Evolutionary conservation across 2,113 vertebrate species (phyloP).

Genomic region (Pelmatolapia mariae): DNA sequence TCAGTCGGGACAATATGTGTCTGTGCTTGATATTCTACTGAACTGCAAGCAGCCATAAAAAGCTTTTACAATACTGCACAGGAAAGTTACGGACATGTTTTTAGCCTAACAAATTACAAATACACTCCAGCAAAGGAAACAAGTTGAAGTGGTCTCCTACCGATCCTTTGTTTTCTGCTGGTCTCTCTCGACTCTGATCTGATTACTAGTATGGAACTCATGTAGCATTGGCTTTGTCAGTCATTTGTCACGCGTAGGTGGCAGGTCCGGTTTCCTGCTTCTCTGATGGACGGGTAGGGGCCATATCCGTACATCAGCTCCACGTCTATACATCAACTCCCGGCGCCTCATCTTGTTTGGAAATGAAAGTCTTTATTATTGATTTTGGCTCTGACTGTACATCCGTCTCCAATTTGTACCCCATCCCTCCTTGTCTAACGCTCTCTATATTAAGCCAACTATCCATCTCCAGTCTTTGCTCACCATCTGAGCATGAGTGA

Average conservation of each 20-base stretch:
- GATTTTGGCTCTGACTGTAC: constrained; percentile 55
- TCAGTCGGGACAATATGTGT: background rate
- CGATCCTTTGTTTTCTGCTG: constrained; percentile 12
- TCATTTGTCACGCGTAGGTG: constrained; percentile 27
- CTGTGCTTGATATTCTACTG: background rate
- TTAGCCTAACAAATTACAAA: background rate
- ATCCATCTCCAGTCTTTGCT: constrained; percentile 18
- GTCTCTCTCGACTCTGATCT: background rate
- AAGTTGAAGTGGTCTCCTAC: background rate
- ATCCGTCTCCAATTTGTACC: constrained; percentile 54
- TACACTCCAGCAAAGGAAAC: background rate
- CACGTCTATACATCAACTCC: constrained; percentile 30
- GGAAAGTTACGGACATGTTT: background rate
- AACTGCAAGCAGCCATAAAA: background rate
- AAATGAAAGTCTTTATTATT: constrained; percentile 65
- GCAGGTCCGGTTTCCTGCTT: constrained; percentile 23
- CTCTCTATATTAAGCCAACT: constrained; percentile 29
- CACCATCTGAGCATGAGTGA: background rate
- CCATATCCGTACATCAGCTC: constrained; percentile 12
- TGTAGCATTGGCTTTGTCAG: background rate
- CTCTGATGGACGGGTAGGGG: constrained; percentile 22
- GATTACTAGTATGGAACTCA: constrained; percentile 24
- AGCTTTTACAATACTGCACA: background rate
- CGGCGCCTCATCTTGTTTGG: constrained; percentile 49
- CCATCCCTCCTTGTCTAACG: constrained; percentile 33